These are phyloP conservation scores for Microcebus murinus DNA, from an alignment of 2,113 vertebrate species.

Conservation along the genomic window DNA sequence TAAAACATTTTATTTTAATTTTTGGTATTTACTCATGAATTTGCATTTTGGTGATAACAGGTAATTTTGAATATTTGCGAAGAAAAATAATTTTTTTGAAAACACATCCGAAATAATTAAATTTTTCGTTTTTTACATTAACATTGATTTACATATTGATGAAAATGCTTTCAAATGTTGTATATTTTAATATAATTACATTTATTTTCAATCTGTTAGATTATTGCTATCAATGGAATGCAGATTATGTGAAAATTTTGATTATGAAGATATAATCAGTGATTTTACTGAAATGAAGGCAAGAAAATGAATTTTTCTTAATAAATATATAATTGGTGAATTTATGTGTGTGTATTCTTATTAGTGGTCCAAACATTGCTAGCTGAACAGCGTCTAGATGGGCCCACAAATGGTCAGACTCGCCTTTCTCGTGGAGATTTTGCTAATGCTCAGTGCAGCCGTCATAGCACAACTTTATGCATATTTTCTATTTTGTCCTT, in stretches of 20 bases:
- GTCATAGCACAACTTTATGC: background rate
- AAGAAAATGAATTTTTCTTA: slow-evolving; percentile 9
- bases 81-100: slow-evolving; percentile 28
- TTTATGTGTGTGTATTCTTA: background rate
- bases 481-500: background rate
- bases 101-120: slow-evolving; percentile 1
- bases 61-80: slow-evolving; percentile 21
- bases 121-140: background rate
- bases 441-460: background rate
- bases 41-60: background rate
- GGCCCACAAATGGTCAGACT: background rate
- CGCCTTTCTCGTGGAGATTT: background rate
- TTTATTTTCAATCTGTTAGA: slow-evolving; percentile 43
- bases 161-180: slow-evolving; percentile 1
- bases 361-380: background rate
- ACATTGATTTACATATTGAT: background rate
- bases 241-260: background rate
- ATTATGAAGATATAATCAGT: slow-evolving; percentile 1
- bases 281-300: background rate
- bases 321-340: background rate
- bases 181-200: slow-evolving; percentile 52
- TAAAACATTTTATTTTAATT: slow-evolving; percentile 29
- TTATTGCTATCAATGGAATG: background rate
- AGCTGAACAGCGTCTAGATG: background rate
- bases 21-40: slow-evolving; percentile 27